Percentiles rank a stretch among this genome's conserved stretches.
Evolutionary conservation across 2,888 invertebrate species (phyloP).

Genomic region (Calameuta filiformis): DNA sequence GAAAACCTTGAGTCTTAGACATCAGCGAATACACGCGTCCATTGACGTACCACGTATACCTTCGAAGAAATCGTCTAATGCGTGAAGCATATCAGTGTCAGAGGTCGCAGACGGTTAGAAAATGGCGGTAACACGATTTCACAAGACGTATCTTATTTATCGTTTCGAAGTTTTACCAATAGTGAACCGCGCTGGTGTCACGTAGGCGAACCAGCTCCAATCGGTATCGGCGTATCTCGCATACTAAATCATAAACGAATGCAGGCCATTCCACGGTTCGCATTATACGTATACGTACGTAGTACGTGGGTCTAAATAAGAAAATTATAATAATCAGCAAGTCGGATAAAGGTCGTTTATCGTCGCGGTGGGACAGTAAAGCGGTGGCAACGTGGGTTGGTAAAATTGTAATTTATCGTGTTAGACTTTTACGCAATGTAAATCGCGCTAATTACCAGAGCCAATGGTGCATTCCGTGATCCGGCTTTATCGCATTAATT

Average conservation of each 20-base stretch:
- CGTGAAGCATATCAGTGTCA: neutral
- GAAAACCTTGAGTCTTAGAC: neutral
- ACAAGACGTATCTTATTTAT: neutral
- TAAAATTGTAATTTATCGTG: slow-evolving; percentile 33
- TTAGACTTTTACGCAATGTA: slow-evolving; percentile 5
- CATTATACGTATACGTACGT: slow-evolving; percentile 3
- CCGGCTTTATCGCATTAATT: neutral
- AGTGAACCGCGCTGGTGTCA: neutral
- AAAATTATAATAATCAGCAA: neutral
- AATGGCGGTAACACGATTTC: neutral
- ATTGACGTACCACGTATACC: neutral
- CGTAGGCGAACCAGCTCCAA: slow-evolving; percentile 4
- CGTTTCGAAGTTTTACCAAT: neutral
- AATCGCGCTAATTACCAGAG: neutral
- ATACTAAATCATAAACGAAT: slow-evolving; percentile 23
- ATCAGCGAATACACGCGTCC: neutral
- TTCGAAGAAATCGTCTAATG: neutral
- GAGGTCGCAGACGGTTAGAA: neutral
- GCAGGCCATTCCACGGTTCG: slow-evolving; percentile 7
- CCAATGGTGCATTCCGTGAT: neutral
- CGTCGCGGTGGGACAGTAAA: neutral
- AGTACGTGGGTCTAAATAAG: neutral
- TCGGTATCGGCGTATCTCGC: slow-evolving; percentile 19
- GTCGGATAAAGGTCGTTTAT: neutral
- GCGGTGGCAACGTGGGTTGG: slow-evolving; percentile 17